Percentiles rank a stretch among this genome's conserved stretches.
These are phyloP conservation scores for Nettapus auritus DNA, from an alignment of 2,113 vertebrate genomes.

Conservation along the genomic window DNA sequence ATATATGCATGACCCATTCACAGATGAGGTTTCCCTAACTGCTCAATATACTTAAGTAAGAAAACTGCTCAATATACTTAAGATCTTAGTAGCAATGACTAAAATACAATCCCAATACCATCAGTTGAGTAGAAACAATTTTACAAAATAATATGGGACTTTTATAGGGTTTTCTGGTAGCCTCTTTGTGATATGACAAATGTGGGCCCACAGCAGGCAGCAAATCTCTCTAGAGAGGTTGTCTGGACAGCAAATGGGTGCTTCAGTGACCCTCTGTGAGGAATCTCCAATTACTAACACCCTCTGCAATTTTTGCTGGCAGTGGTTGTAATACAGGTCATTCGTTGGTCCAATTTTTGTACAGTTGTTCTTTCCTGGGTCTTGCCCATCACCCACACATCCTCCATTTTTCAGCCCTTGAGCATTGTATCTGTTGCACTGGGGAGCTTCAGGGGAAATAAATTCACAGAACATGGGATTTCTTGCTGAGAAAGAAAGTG, in stretches of 20 bases:
- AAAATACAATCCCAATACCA: neutral
- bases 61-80: neutral
- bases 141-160: neutral
- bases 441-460: neutral
- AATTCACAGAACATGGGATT: neutral
- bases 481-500: constrained; percentile 27
- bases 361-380: neutral
- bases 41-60: neutral
- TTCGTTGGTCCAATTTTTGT: neutral
- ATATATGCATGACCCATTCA: neutral
- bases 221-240: neutral
- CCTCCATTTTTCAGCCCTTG: neutral
- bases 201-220: neutral
- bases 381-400: neutral
- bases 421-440: neutral
- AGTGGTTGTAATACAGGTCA: neutral
- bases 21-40: neutral
- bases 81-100: neutral
- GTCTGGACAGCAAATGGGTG: neutral
- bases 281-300: neutral
- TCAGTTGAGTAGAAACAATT: neutral
- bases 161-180: neutral
- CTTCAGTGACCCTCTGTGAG: neutral
- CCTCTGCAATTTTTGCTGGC: neutral
- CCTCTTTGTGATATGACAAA: neutral